These are phyloP conservation scores for Notodonta dromedarius DNA, from an alignment of 2,888 invertebrate genomes.

Conservation along the genomic window DNA sequence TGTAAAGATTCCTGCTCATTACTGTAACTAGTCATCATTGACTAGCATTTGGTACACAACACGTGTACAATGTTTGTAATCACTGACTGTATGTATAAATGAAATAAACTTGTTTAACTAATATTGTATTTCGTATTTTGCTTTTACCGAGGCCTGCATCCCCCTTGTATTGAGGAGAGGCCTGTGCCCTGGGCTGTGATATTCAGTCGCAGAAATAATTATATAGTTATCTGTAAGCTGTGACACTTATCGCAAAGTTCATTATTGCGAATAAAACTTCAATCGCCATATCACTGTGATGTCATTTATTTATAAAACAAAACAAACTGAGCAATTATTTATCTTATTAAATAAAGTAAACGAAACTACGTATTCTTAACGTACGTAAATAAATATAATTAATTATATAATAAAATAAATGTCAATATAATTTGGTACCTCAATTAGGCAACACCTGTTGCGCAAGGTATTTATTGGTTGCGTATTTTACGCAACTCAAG, in stretches of 20 bases:
- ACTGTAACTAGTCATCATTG: slow-evolving; percentile 45
- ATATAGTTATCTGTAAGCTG: no score
- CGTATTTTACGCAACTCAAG: no score
- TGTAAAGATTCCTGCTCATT: background rate
- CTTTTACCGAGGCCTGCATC: background rate
- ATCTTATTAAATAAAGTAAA: background rate
- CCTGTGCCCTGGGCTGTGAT: no score
- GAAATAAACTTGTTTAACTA: slow-evolving; percentile 29
- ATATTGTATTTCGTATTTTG: background rate
- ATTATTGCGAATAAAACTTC: background rate
- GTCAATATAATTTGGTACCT: no score
- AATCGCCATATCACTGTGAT: slow-evolving; percentile 20
- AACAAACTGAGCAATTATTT: slow-evolving; percentile 39
- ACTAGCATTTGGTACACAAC: slow-evolving; percentile 41
- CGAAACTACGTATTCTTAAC: background rate
- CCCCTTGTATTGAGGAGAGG: no score
- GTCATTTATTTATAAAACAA: slow-evolving; percentile 36
- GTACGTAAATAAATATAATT: background rate
- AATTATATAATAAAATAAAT: no score
- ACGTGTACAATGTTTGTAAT: slow-evolving; percentile 39
- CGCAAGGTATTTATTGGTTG: no score
- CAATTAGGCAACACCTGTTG: no score
- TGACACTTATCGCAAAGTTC: no score
- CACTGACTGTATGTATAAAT: slow-evolving; percentile 33
- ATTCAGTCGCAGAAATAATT: no score